Percentiles rank a stretch among this genome's conserved stretches.
Conservation (phyloP, 2,113 vertebrate genomes). For the Hydrolagus affinis region DNA sequence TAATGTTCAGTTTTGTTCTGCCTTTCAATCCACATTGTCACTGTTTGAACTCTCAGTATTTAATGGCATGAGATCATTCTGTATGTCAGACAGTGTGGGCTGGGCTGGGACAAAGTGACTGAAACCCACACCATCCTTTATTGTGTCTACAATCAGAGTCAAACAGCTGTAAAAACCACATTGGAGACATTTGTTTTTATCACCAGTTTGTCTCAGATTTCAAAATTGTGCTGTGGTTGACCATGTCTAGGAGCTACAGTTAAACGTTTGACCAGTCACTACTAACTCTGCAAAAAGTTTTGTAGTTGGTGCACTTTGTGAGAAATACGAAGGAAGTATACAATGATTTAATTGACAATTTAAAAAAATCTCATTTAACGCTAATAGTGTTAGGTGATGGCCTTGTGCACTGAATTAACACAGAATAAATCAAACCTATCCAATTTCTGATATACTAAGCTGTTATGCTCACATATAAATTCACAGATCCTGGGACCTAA, state of each 20-base stretch:
- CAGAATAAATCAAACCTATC: too few species aligned
- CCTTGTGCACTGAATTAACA: too few species aligned
- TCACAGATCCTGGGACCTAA: too few species aligned
- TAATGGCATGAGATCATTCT: neutral
- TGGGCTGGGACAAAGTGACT: neutral
- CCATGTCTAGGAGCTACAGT: neutral
- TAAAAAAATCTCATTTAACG: too few species aligned
- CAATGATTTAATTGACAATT: too few species aligned
- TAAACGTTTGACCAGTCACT: neutral
- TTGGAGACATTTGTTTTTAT: neutral
- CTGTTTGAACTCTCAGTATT: neutral
- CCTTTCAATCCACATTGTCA: neutral
- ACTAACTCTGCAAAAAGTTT: neutral
- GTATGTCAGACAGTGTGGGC: neutral
- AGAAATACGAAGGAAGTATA: too few species aligned
- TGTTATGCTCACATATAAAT: too few species aligned
- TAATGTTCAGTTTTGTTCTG: neutral
- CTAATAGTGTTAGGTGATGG: too few species aligned
- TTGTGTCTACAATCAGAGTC: neutral
- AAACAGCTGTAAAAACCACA: neutral
- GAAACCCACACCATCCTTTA: neutral
- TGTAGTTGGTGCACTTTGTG: too few species aligned
- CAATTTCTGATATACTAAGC: too few species aligned
- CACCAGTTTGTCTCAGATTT: neutral
- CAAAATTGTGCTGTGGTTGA: too few species aligned